A percentile compares a stretch with the other conserved stretches of the same genome.
These are phyloP conservation scores for Lapara coniferarum DNA, from an alignment of 2,888 invertebrate genomes.

Conservation along the genomic window DNA sequence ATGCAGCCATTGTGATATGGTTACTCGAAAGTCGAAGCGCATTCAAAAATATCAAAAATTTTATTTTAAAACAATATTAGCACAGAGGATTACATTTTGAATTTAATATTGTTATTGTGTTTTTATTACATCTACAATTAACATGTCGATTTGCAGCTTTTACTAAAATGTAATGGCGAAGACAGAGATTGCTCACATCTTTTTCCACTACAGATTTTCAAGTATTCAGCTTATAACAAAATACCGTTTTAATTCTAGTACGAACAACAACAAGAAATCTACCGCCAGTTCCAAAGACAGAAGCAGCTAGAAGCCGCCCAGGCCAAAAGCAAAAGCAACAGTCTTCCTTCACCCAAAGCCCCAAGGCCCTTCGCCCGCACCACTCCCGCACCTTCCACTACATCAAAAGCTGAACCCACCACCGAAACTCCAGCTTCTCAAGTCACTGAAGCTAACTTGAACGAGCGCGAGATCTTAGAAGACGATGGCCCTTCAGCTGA, in stretches of 20 bases:
- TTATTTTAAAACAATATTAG: no score
- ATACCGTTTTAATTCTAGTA: conserved; percentile 51
- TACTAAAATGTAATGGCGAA: no score
- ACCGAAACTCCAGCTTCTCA: conserved; percentile 52
- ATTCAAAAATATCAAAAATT: no score
- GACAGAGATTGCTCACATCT: no score
- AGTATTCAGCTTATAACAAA: neutral
- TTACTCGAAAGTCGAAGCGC: no score
- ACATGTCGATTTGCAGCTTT: no score
- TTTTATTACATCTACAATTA: no score
- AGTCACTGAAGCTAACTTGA: conserved; percentile 58
- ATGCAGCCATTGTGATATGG: no score
- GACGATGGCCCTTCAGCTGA: conserved; percentile 42
- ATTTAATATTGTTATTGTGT: no score
- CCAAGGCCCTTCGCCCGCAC: conserved; percentile 63
- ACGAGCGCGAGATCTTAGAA: conserved; percentile 62
- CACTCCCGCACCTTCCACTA: conserved; percentile 49
- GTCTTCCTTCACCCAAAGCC: conserved; percentile 51
- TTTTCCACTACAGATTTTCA: no score
- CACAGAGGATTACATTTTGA: no score
- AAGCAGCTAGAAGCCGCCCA: conserved; percentile 58
- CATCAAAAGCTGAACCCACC: conserved; percentile 46
- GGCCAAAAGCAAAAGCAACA: conserved; percentile 45
- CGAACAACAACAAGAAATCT: conserved; percentile 66
- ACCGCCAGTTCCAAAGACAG: conserved; percentile 67